Conservation (phyloP, 2,113 vertebrate species). For the Archocentrus centrarchus region DNA sequence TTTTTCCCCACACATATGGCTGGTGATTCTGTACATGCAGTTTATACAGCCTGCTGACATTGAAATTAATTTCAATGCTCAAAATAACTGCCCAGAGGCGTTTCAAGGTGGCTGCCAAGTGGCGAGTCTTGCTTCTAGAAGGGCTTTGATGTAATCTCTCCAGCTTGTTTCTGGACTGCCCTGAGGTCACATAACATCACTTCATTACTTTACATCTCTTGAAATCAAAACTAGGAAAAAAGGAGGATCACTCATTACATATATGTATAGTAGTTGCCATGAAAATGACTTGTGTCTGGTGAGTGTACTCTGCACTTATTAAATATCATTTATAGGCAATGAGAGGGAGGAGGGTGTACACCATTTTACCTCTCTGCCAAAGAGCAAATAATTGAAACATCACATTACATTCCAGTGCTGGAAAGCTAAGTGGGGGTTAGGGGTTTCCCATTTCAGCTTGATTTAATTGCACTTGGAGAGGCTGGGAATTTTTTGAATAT, state of each 20-base stretch:
- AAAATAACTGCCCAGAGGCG: background rate
- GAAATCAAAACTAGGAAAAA: background rate
- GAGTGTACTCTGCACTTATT: background rate
- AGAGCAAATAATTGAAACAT: slow-evolving; percentile 10
- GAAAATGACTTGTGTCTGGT: background rate
- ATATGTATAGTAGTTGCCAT: background rate
- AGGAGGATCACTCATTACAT: background rate
- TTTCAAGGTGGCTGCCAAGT: background rate
- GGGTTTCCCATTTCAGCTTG: background rate
- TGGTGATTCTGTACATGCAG: background rate
- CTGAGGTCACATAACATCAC: background rate
- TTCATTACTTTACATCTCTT: background rate
- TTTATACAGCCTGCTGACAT: background rate
- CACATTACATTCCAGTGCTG: background rate
- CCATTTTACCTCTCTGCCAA: background rate
- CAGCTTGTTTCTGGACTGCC: background rate
- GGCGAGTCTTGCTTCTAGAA: background rate
- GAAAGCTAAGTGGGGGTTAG: background rate
- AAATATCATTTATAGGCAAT: background rate
- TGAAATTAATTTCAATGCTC: background rate
- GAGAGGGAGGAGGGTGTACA: background rate
- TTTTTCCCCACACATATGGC: background rate
- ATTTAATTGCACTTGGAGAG: slow-evolving; percentile 7
- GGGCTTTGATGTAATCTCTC: too few relatives aligned
- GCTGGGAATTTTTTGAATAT: background rate